These are phyloP conservation scores for Apocheima hispidaria DNA, from an alignment of 2,888 invertebrate genomes.

Conservation along the genomic window DNA sequence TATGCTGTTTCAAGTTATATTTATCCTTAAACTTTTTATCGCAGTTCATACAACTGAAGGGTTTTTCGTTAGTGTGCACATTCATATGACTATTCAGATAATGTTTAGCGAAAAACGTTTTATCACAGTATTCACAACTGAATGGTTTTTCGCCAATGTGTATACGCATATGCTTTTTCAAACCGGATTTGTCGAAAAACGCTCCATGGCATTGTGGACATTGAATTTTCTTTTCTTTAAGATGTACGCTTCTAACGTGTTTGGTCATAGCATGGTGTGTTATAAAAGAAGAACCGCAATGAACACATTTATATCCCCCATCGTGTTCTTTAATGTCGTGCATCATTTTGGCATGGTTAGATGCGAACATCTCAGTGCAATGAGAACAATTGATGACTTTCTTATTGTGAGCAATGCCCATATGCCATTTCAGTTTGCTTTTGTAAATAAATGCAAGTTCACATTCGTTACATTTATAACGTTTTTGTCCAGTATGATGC, in stretches of 20 bases:
- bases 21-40: neutral
- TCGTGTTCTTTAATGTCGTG: conserved; percentile 64
- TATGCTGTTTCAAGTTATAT: conserved; percentile 45
- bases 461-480: conserved; percentile 31
- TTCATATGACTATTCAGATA: conserved; percentile 84
- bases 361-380: conserved; percentile 68
- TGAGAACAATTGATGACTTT: conserved; percentile 54
- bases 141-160: conserved; percentile 82
- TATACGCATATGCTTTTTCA: conserved; percentile 77
- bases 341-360: conserved; percentile 63
- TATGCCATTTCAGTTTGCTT: conserved; percentile 18
- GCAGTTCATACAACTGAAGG: neutral
- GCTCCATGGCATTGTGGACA: conserved; percentile 65
- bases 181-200: conserved; percentile 65
- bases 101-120: conserved; percentile 85
- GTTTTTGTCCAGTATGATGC: conserved; percentile 14
- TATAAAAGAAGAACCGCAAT: conserved; percentile 66
- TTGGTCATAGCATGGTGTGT: conserved; percentile 69
- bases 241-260: conserved; percentile 67
- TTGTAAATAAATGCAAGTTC: conserved; percentile 10
- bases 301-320: conserved; percentile 66
- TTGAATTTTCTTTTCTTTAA: conserved; percentile 72
- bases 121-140: conserved; percentile 86
- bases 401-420: conserved; percentile 21
- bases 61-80: conserved; percentile 34